Base-by-base conservation (phyloP, 2,888 invertebrate genomes). In the Tetranychus truncatus region DNA sequence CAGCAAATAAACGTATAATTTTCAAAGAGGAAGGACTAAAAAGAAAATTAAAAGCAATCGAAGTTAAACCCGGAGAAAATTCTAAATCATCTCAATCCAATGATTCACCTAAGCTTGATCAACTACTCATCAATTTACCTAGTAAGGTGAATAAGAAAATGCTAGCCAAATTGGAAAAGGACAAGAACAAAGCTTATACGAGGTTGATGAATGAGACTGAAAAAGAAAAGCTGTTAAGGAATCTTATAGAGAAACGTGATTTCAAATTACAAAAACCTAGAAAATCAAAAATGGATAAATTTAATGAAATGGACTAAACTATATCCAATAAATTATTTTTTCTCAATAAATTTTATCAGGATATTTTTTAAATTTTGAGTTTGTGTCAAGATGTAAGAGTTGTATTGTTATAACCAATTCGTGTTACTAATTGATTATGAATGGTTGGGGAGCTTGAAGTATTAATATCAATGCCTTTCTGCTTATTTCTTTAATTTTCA, bases 1-100 rank as follows among this genome's bases (percentile, higher is more conserved):
- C 87, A 0, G 84, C 85, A 67, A 95, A 93, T 82, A 88, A 87
- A 34, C 95, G 94, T 80, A 87, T 86, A 66, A 89, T 91, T 81
- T 95, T 92, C 82, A 87, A 90, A 0, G 89, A 91, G 9, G 11
- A 55, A 55, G 55, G 72, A 24, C 69, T 1, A 5, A 72, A 72
- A 20, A 45, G 15, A 34, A 72, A 72, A 9, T n/a, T 72, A 45
- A 72, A 72, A 18, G 72, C 20, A 72, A 45, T 72, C 34, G 24
- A 67, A 67, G 67, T 21, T 21, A 67, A 11, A 66, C 18, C n/a
- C 18, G n/a, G n/a, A 15, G 66, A 66, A 34, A 34, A 4, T 4
- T 34, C 34, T 5, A 71, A 71, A 8, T 8, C 15, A 71, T n/a
- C 34, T 8, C 18, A 21, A 24, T 34, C 34, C 34, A 71, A 71